Conservation (phyloP, 2,888 invertebrate species). For the Ethmia dodecea region DNA sequence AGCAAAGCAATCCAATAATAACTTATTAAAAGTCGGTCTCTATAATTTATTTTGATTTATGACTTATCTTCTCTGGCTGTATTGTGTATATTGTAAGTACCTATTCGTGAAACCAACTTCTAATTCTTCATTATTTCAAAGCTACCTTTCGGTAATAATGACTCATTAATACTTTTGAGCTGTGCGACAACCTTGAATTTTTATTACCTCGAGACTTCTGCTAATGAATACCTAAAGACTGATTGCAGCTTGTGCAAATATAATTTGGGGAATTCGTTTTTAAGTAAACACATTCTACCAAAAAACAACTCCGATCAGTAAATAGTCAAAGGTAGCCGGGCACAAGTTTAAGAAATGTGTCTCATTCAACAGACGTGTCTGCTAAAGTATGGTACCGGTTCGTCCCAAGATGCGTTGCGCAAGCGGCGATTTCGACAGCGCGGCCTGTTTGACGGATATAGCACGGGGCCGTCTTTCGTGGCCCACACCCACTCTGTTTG, state of each 20-base stretch:
- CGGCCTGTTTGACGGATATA: conserved; percentile 51
- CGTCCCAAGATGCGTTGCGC: conserved; percentile 59
- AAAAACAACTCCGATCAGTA: no score
- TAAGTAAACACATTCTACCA: no score
- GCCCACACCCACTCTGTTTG: conserved; percentile 62
- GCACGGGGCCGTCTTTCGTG: conserved; percentile 69
- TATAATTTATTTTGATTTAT: no score
- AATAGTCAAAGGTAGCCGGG: no score
- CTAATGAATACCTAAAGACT: conserved; percentile 2
- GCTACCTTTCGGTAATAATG: conserved; percentile 31
- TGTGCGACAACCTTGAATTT: conserved; percentile 49
- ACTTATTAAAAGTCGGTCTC: no score
- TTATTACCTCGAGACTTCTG: conserved; percentile 19
- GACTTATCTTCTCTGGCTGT: no score
- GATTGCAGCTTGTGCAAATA: not conserved
- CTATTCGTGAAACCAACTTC: no score
- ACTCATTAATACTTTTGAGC: conserved; percentile 31
- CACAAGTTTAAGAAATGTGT: conserved; percentile 30
- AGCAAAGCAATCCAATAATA: no score
- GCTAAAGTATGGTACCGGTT: conserved; percentile 49
- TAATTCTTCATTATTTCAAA: not conserved
- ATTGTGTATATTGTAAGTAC: no score
- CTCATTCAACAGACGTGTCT: conserved; percentile 33
- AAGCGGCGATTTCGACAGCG: conserved; percentile 63
- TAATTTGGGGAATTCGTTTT: not conserved